Conservation (phyloP, 2,797 vertebrate genomes). For the Crypturellus tataupa region DNA sequence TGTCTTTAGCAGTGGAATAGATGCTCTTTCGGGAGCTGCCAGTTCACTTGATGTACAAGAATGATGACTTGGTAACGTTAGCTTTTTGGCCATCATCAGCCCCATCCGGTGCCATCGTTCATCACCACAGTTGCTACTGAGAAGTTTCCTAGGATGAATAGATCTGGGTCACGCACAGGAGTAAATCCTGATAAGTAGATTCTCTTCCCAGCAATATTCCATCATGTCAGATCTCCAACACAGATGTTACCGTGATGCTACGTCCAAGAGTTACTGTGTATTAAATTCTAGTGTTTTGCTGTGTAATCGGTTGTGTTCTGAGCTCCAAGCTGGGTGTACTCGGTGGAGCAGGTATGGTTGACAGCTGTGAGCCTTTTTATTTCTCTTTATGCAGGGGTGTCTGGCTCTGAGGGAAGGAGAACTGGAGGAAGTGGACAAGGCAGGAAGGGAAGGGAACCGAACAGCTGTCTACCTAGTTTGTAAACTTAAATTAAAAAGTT, state of each 20-base stretch:
- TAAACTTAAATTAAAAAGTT: not conserved
- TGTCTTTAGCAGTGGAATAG: not conserved
- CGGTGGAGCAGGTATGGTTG: not conserved
- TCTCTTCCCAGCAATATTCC: not conserved
- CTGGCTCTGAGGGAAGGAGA: not conserved
- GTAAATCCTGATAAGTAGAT: conserved; percentile 21
- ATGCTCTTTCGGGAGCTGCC: not conserved
- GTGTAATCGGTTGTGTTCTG: not conserved
- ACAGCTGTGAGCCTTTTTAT: not conserved
- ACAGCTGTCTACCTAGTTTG: not conserved
- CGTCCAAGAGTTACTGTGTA: not conserved
- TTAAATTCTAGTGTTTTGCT: not conserved
- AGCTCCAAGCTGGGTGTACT: not conserved
- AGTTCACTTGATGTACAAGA: not conserved
- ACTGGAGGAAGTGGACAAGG: not conserved
- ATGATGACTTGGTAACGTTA: not conserved
- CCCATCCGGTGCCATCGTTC: not conserved
- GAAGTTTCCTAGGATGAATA: conserved; percentile 9
- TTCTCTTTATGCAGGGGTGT: not conserved
- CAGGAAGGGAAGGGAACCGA: not conserved
- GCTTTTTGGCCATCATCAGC: not conserved
- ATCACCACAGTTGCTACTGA: not conserved
- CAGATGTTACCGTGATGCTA: not conserved
- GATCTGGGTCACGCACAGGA: not conserved
- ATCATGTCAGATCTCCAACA: not conserved